A percentile compares a stretch with the other conserved stretches of the same genome.
Evolutionary conservation across 2,797 vertebrate species (phyloP).

Genomic region (Anniella stebbinsi): DNA sequence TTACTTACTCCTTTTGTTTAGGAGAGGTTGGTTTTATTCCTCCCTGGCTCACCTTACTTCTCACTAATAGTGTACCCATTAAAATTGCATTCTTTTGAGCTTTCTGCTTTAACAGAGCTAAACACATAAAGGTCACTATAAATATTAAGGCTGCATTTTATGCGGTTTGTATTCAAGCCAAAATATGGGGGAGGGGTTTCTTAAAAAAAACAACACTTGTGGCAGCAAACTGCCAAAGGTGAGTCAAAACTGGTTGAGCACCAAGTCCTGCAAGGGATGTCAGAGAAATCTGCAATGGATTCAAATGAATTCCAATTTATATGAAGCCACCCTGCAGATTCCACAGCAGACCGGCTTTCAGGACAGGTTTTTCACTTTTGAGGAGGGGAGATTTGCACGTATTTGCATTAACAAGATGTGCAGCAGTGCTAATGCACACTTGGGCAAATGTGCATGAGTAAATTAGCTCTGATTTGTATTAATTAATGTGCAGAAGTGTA

Average conservation of each 20-base stretch:
- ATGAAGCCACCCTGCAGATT: too few relatives aligned
- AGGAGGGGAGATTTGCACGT: too few relatives aligned
- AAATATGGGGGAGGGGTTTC: background rate
- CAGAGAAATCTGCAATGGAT: too few relatives aligned
- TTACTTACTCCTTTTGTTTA: background rate
- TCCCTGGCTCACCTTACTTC: constrained; percentile 40
- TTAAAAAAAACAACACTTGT: background rate
- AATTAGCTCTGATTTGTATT: too few relatives aligned
- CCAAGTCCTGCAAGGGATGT: background rate
- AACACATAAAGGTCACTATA: background rate
- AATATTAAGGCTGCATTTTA: background rate
- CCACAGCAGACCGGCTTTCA: too few relatives aligned
- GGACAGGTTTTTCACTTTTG: too few relatives aligned
- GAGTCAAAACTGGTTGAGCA: background rate
- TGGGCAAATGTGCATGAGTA: too few relatives aligned
- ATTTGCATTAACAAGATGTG: too few relatives aligned
- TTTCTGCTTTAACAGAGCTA: background rate
- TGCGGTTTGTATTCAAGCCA: background rate
- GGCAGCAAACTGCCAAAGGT: background rate
- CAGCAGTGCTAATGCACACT: too few relatives aligned
- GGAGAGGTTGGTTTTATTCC: constrained; percentile 47
- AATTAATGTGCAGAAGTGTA: too few relatives aligned
- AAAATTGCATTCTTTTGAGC: constrained; percentile 41
- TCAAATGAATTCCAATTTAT: too few relatives aligned
- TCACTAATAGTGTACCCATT: background rate